Percentiles rank a stretch among this genome's conserved stretches.
Evolutionary conservation across 64 coral and sea anemone species (phyloP).

Genomic region (Exaiptasia diaphana): DNA sequence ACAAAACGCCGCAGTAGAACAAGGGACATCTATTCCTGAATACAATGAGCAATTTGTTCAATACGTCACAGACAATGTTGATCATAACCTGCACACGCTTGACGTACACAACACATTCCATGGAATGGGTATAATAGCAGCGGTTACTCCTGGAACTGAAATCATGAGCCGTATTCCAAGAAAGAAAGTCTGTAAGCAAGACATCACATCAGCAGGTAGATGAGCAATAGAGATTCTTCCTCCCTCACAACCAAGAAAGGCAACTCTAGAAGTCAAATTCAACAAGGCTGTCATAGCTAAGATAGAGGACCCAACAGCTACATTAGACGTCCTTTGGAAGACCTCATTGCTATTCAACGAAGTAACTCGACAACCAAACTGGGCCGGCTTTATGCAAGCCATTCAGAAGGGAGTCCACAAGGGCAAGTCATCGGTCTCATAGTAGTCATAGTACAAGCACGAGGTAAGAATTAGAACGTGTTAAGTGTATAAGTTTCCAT

Average conservation of each 20-base stretch:
- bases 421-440: neutral
- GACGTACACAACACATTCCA: conserved; percentile 39
- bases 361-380: neutral
- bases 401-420: neutral
- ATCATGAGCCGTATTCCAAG: neutral
- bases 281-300: neutral
- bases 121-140: too few relatives aligned
- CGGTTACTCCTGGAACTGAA: conserved; percentile 9
- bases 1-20: conserved; percentile 20
- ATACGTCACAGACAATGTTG: conserved; percentile 46
- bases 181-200: neutral
- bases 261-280: neutral
- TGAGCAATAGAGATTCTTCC: neutral
- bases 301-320: neutral
- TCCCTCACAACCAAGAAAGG: neutral
- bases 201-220: neutral
- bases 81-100: conserved; percentile 21
- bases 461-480: too few relatives aligned
- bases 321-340: conserved; percentile 29
- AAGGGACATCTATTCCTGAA: conserved; percentile 12
- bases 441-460: too few relatives aligned
- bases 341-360: conserved; percentile 20
- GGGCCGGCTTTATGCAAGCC: conserved; percentile 30
- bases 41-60: conserved; percentile 28
- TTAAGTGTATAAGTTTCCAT: too few relatives aligned